Evolutionary conservation across 2,797 vertebrate species (phyloP).

Genomic region (Falco berigora): DNA sequence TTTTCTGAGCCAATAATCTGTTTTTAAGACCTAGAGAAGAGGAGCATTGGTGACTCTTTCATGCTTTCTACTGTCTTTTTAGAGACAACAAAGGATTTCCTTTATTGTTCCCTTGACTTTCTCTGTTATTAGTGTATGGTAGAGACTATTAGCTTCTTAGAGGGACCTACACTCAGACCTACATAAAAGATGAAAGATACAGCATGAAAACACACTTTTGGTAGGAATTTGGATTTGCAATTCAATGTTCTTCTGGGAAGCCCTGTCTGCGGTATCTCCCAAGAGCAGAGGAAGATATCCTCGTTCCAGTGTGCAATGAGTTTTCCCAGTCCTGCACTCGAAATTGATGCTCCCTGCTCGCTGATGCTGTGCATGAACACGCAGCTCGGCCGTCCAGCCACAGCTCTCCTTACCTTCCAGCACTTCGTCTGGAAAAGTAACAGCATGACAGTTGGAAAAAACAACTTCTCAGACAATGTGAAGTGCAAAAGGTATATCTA

Average conservation of each 20-base stretch:
- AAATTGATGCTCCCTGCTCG: neutral
- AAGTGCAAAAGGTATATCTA: neutral
- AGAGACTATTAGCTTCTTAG: neutral
- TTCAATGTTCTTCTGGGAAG: neutral
- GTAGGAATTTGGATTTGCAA: neutral
- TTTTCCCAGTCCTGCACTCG: neutral
- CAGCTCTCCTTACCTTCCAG: neutral
- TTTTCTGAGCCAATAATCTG: neutral
- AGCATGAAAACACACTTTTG: neutral
- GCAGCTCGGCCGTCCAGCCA: neutral
- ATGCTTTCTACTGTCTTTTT: neutral
- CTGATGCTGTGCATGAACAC: fast-evolving
- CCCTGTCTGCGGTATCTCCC: neutral
- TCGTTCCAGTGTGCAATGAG: neutral
- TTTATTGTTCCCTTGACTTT: neutral
- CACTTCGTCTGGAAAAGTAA: neutral
- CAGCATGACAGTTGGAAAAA: neutral
- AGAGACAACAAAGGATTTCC: neutral
- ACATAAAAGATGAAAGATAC: neutral
- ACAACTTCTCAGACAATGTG: neutral
- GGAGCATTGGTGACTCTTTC: neutral
- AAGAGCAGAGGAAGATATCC: neutral
- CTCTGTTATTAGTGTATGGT: neutral
- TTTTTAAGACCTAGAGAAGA: neutral
- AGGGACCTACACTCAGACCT: neutral